Evolutionary conservation across 2,888 invertebrate genomes (phyloP), one percentile per base, ranked within the genome.

Genomic region (Lepeophtheirus nordmannii): DNA sequence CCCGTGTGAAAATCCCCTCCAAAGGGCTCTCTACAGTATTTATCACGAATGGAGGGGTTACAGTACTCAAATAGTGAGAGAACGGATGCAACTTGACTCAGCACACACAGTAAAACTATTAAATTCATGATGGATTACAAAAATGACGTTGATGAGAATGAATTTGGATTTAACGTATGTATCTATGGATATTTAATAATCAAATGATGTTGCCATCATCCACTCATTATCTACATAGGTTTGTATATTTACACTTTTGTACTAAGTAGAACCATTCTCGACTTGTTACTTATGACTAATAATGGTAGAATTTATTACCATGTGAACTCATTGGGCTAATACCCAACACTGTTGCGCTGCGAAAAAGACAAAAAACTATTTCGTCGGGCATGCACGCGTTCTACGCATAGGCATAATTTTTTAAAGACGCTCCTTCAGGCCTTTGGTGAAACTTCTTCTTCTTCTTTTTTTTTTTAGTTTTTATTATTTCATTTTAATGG

Each of bases 1-100:
- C 22, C 64, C 14, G 64, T 64, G 17, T 64, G 64, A 17, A 64
- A 23, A 56, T 64, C 56, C 22, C 64, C 64, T 46, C 64, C 64
- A 53, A 53, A 64, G 41, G 39, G 17, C 20, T 30, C 62, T 20
- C 39, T n/a, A 41, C 62, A 62, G 39, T 62, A 62, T 62, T 62
- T 62, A 20, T 39, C 20, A 20, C 39, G 62, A n/a, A 62, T 38
- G 17, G n/a, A n/a, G 53, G 53, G 53, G 8, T 46, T 46, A 8
- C 53, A 46, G 53, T 46, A 46, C 53, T 46, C 53, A 14, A 17
- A 17, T 1, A 17, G 17, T 5, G 14, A 14, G n/a, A 17, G 17
- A 46, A 17, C 14, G 17, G 53, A 46, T 5, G 53, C 17, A 14
- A 46, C 53, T 22, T 58, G 17, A 12, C 20, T 58, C 22, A 58